Conservation (phyloP, 2,888 invertebrate species). For the Mesorhabditis spiculigera region DNA sequence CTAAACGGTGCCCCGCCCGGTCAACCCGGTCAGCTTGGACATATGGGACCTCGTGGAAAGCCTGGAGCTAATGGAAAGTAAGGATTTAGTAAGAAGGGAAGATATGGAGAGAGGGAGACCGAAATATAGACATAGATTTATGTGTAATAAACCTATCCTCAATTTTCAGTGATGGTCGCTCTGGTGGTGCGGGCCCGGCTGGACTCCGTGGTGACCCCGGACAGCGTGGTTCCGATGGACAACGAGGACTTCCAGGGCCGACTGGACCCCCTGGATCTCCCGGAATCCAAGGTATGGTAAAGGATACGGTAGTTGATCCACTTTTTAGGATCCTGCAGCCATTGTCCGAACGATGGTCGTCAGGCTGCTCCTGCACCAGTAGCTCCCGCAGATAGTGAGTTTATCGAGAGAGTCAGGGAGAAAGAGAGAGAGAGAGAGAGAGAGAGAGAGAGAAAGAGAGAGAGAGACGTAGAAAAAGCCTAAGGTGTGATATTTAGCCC, state of each 20-base stretch:
- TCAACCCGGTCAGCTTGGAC: conserved; percentile 16
- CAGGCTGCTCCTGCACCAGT: too few species aligned
- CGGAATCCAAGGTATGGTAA: conserved; percentile 26
- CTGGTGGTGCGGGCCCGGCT: conserved; percentile 10
- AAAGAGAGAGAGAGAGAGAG: too few species aligned
- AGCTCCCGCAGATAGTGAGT: too few species aligned
- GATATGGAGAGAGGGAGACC: not conserved
- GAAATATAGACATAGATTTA: not conserved
- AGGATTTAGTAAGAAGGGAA: not conserved
- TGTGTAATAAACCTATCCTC: not conserved
- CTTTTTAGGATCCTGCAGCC: not conserved
- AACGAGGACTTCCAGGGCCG: conserved; percentile 38
- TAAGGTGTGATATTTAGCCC: too few species aligned
- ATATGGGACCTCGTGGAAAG: conserved; percentile 16
- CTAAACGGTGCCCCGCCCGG: conserved; percentile 19
- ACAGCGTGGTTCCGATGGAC: conserved; percentile 34
- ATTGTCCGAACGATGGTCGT: not conserved
- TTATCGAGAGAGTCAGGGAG: too few species aligned
- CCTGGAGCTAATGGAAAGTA: conserved; percentile 12
- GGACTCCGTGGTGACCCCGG: conserved; percentile 32
- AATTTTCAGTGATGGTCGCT: conserved; percentile 12
- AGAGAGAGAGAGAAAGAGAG: too few species aligned
- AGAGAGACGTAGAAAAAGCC: too few species aligned
- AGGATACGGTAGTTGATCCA: not conserved
- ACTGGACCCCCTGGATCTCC: conserved; percentile 31